A percentile compares a stretch with the other conserved stretches of the same genome.
These are phyloP conservation scores for Fregata magnificens DNA, from an alignment of 2,113 vertebrate species.

Conservation along the genomic window DNA sequence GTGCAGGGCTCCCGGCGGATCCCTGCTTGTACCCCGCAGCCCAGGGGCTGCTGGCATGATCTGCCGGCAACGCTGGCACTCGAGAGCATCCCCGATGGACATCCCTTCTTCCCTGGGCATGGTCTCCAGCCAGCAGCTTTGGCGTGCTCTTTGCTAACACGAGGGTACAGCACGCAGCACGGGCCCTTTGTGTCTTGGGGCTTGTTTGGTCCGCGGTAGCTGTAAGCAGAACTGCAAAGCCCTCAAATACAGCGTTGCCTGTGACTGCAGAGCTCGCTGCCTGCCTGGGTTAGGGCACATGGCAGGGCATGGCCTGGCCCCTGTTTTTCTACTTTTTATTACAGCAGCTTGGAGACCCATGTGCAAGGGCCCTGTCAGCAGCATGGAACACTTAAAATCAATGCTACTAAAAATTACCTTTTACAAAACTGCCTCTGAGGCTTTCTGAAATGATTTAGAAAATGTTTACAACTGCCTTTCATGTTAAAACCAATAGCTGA, in stretches of 20 bases:
- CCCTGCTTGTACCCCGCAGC: background rate
- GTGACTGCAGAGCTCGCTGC: background rate
- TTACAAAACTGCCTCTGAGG: background rate
- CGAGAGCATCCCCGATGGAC: background rate
- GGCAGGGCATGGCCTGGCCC: background rate
- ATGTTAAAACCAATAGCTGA: background rate
- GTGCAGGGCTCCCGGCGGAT: background rate
- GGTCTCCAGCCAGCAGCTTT: background rate
- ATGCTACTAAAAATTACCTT: background rate
- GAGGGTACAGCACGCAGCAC: background rate
- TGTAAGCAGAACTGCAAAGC: background rate
- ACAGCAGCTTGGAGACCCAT: accelerated
- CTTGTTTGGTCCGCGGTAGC: background rate
- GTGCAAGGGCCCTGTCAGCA: background rate
- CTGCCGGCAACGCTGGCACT: accelerated
- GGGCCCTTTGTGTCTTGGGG: accelerated
- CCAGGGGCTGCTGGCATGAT: background rate
- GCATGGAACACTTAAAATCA: background rate
- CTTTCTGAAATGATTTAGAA: background rate
- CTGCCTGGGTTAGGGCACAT: background rate
- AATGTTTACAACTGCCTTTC: background rate
- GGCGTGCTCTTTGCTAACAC: accelerated
- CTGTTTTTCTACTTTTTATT: background rate
- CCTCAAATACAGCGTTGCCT: accelerated
- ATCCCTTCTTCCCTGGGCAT: background rate